These are phyloP conservation scores for Troglohyphantes excavatus DNA, from an alignment of 2,888 invertebrate genomes.

Conservation along the genomic window DNA sequence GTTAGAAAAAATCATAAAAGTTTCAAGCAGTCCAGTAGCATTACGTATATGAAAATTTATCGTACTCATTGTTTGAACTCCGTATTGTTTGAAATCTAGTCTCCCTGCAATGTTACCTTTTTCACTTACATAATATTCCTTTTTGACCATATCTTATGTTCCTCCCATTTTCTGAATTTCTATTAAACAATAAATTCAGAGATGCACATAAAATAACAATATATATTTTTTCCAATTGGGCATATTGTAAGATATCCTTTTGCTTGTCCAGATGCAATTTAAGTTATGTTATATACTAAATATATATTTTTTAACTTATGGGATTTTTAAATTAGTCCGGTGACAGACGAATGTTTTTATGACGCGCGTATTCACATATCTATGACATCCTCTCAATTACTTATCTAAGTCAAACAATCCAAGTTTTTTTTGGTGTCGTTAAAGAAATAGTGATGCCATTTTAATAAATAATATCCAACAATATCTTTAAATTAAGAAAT, in stretches of 20 bases:
- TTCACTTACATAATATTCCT: neutral
- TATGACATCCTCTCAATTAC: too few relatives aligned
- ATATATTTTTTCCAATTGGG: neutral
- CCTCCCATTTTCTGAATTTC: neutral
- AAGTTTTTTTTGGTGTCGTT: too few relatives aligned
- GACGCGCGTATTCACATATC: too few relatives aligned
- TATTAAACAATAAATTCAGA: neutral
- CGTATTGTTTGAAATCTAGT: neutral
- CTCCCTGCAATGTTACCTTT: neutral
- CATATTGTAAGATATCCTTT: neutral
- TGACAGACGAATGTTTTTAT: neutral
- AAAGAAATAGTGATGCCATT: too few relatives aligned
- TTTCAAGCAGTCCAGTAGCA: too few relatives aligned
- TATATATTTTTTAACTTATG: neutral
- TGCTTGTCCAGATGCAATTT: neutral
- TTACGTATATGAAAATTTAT: neutral
- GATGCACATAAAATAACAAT: conserved; percentile 4
- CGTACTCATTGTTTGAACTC: conserved; percentile 5
- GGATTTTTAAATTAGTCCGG: neutral
- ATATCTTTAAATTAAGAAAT: too few relatives aligned
- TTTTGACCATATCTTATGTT: neutral
- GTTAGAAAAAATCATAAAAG: too few relatives aligned
- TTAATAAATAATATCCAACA: too few relatives aligned
- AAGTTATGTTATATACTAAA: neutral
- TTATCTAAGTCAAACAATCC: too few relatives aligned